These are phyloP conservation scores for Drosophila mercatorum DNA, from an alignment of 2,888 invertebrate species.

Conservation along the genomic window DNA sequence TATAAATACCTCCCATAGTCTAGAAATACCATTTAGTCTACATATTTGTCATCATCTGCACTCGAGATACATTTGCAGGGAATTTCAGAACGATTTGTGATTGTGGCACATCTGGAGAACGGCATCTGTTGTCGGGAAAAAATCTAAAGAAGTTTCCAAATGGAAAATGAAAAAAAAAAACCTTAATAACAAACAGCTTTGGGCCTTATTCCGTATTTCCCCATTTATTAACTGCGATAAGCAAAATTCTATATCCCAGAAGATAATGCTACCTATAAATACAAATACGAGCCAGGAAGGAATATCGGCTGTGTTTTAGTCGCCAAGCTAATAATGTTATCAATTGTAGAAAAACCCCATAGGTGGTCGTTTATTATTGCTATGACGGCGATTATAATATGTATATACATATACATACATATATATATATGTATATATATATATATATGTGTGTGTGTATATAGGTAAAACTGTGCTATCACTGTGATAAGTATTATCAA, in stretches of 20 bases:
- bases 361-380: slow-evolving; percentile 61
- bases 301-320: slow-evolving; percentile 19
- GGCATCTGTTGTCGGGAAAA: slow-evolving; percentile 17
- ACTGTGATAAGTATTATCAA: slow-evolving; percentile 47
- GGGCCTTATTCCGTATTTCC: slow-evolving; percentile 16
- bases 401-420: background rate
- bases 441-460: slow-evolving; percentile 9
- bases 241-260: slow-evolving; percentile 14
- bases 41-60: slow-evolving; percentile 23
- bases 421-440: too few species aligned
- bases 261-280: slow-evolving; percentile 13
- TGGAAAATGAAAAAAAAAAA: background rate
- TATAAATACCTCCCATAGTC: background rate
- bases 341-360: slow-evolving; percentile 63
- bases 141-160: slow-evolving; percentile 8
- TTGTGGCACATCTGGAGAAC: slow-evolving; percentile 1
- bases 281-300: background rate
- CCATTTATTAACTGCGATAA: slow-evolving; percentile 33
- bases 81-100: slow-evolving; percentile 45
- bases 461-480: slow-evolving; percentile 32
- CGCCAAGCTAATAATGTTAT: slow-evolving; percentile 35
- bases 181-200: slow-evolving; percentile 2
- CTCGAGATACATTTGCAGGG: slow-evolving; percentile 27
- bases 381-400: slow-evolving; percentile 43
- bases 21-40: background rate